Evolutionary conservation across 2,888 invertebrate genomes (phyloP), one percentile per base, ranked within the genome.

Genomic region (Ochlodes sylvanus): DNA sequence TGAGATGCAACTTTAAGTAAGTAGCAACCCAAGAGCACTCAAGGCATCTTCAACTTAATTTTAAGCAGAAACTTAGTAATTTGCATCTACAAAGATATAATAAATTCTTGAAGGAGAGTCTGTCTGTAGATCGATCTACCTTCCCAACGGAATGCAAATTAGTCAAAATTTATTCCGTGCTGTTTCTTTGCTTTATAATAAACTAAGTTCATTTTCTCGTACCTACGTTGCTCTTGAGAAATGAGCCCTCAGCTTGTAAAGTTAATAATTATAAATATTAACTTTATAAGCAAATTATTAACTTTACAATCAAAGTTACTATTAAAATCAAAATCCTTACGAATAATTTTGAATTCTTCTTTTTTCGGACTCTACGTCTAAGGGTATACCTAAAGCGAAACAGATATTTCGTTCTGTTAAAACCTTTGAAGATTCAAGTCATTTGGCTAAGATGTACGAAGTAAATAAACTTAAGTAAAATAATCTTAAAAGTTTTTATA

Each of bases 51-150:
- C 57, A 63, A 68, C 62, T 68, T 68, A 68, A 63, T 68, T 62
- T 68, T 42, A 42, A 63, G 41, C 38, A 61, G 66, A 60, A 68
- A 68, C 63, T 68, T 63, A 52, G 50, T 47, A 68, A 68, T 68
- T 68, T 68, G 57, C 62, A 67, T 67, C 54, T 60, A 60, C 55
- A 55, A 63, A 67, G 44, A 67, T 67, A 67, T 67, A 55, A 67
- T 67, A 61, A 67, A 67, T 61, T 61, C 61, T 55, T 32, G 44
- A 67, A 61, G 61, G 55, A 67, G 44, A 60, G 60, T 61, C 61
- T 56, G 63, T 64, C 63, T 61, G 54, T 47, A 61, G 61, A 61
- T 67, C 67, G 67, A 67, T 61, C 15, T 55, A 61, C 61, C 55
- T 55, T 67, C 42, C 44, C 47, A 55, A 47, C 67, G 55, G 61